A percentile compares a stretch with the other conserved stretches of the same genome.
Conservation (phyloP, 1,140 invertebrate genomes). For the Vollenhovia emeryi region DNA sequence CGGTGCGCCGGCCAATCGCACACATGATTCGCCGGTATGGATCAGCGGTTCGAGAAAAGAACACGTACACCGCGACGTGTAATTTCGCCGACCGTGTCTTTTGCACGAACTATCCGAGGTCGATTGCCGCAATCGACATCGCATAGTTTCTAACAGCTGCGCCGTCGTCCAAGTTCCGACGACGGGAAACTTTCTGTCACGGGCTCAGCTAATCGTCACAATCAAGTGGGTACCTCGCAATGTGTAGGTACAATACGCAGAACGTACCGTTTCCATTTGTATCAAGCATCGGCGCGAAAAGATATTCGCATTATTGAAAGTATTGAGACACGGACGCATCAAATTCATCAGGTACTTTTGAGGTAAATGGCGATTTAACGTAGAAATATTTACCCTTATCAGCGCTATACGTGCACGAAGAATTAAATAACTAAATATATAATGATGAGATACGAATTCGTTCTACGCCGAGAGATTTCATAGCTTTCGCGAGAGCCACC, state of each 20-base stretch:
- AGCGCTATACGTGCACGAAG: not conserved
- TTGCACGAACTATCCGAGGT: constrained; percentile 27
- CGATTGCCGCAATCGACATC: constrained; percentile 34
- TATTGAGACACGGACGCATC: not conserved
- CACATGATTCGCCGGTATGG: constrained; percentile 22
- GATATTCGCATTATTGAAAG: constrained; percentile 4
- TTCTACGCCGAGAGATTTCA: not conserved
- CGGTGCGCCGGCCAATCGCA: constrained; percentile 7
- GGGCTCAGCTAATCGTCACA: constrained; percentile 21
- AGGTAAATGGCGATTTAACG: not conserved
- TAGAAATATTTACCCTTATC: too few relatives aligned
- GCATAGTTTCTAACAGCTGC: constrained; percentile 42
- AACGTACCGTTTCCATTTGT: not conserved
- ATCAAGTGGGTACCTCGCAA: constrained; percentile 14
- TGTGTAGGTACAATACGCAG: not conserved
- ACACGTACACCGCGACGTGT: constrained; percentile 45
- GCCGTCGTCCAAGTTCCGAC: constrained; percentile 31
- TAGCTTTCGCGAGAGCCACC: not conserved
- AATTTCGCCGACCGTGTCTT: constrained; percentile 40
- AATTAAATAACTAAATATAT: not conserved
- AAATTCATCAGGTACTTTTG: not conserved
- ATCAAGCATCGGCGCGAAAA: not conserved
- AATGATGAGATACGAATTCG: not conserved
- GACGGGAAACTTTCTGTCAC: constrained; percentile 41
- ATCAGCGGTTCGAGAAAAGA: constrained; percentile 40